These are phyloP conservation scores for Turritopsis rubra DNA, from an alignment of 30 jellyfish, hydroid and myxozoan species.

Conservation along the genomic window DNA sequence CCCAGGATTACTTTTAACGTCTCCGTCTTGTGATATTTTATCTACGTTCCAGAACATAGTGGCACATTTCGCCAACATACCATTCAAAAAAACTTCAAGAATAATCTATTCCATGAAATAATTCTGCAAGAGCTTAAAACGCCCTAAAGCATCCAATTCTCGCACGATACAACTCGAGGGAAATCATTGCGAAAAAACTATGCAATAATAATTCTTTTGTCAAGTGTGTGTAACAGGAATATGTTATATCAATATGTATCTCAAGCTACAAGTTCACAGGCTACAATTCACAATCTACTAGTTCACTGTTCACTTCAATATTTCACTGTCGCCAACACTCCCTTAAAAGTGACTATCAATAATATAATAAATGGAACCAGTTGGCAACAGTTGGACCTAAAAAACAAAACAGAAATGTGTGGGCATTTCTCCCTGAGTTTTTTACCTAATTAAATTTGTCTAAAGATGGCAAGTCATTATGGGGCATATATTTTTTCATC, in stretches of 20 bases:
- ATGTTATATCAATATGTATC: not conserved
- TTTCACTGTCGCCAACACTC: not conserved
- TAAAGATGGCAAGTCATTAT: not conserved
- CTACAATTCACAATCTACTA: not conserved
- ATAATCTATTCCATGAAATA: not conserved
- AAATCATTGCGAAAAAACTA: not conserved
- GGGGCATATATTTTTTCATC: too few species aligned
- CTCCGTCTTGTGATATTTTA: not conserved
- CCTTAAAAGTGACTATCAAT: not conserved
- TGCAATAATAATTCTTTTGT: not conserved
- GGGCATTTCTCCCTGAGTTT: not conserved
- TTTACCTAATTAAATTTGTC: not conserved
- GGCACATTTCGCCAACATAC: not conserved
- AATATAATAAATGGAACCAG: not conserved
- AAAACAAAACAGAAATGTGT: not conserved
- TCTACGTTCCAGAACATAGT: not conserved
- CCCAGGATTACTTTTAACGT: not conserved
- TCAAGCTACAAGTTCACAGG: too few species aligned
- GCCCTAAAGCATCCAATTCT: too few species aligned
- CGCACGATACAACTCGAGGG: not conserved
- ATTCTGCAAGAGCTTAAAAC: not conserved
- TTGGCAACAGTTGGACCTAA: not conserved
- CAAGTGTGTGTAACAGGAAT: not conserved
- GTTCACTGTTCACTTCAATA: not conserved
- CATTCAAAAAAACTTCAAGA: not conserved